These are phyloP conservation scores for Sinonovacula constricta DNA, from an alignment of 1,140 invertebrate genomes.

Conservation along the genomic window DNA sequence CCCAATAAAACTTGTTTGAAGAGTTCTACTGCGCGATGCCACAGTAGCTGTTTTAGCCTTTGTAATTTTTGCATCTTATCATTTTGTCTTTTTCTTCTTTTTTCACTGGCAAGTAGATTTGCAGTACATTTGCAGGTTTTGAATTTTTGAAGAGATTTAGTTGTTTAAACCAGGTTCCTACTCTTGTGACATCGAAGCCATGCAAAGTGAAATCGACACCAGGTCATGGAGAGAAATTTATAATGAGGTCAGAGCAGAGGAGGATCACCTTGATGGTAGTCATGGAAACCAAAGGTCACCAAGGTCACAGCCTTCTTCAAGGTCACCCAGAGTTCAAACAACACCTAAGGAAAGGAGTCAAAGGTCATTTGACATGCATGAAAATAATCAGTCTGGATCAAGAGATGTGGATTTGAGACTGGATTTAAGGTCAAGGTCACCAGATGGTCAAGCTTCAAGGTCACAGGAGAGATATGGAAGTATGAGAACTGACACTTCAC, in stretches of 20 bases:
- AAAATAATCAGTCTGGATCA: background rate
- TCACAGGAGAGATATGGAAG: background rate
- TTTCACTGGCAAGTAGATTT: no score
- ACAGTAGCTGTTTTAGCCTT: no score
- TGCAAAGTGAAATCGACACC: slow-evolving; percentile 22
- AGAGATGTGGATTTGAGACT: slow-evolving; percentile 11
- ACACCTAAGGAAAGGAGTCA: no score
- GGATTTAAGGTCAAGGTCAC: slow-evolving; percentile 11
- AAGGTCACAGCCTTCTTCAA: background rate
- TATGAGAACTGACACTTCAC: no score
- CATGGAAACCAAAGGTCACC: no score
- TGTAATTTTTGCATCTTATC: no score
- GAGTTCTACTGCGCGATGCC: no score
- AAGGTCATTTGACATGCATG: background rate
- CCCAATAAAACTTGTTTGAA: no score
- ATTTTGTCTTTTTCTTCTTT: no score
- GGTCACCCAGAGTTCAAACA: background rate
- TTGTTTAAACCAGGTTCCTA: background rate
- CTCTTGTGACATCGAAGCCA: background rate
- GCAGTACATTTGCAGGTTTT: no score
- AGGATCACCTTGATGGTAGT: slow-evolving; percentile 19
- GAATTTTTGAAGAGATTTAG: no score
- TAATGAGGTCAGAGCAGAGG: slow-evolving; percentile 26
- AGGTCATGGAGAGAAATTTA: slow-evolving; percentile 46
- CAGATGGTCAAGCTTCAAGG: slow-evolving; percentile 29